Base-by-base conservation (phyloP, 1,140 invertebrate species). In the Thaumatotibia leucotreta region DNA sequence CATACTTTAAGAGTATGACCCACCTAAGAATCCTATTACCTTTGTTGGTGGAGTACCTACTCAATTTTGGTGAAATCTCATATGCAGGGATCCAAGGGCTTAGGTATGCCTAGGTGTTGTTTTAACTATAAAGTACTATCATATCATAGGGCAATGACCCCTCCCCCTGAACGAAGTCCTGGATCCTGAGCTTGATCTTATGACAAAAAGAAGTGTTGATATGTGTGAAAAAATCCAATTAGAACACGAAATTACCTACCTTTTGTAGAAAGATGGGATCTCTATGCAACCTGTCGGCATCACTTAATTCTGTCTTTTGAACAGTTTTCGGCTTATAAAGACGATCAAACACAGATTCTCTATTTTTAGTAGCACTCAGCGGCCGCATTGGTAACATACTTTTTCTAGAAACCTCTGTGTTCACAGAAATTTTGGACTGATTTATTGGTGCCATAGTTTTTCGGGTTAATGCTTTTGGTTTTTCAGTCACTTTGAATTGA, bases 261-360 rank as follows among this genome's bases (percentile, higher is more conserved):
- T 87, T 83, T 39, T 86, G 80, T 10, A 84, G 61, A 58, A 78
- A 88, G 29, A 75, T 79, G 0, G 79, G 77, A 65, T 88, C 81
- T 17, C 65, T 78, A 64, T 80, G 69, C 4, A 88, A 61, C 65
- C 82, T 90, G 1, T 69, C 50, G 0, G 72, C 73, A 27, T 85
- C 74, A 35, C 82, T 71, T 2, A 68, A 35, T 10, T 67, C 31
- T 61, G 76, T 61, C 70, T 79, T 80, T 8, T 63, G 23, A n/a
- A 76, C 58, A 1, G 66, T 8, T 74, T 88, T 91, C 0, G 86
- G 87, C 74, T 91, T 88, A 63, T 88, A 89, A 0, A 91, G 64
- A 23, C 88, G 69, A n/a, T 89, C 86, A 73, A 89, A 91, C 0
- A 91, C 86, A 1, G 86, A 84, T 63, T 73, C 50, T 4, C 45